These are phyloP conservation scores for Pantherophis guttatus DNA, from an alignment of 2,113 vertebrate genomes.

Conservation along the genomic window DNA sequence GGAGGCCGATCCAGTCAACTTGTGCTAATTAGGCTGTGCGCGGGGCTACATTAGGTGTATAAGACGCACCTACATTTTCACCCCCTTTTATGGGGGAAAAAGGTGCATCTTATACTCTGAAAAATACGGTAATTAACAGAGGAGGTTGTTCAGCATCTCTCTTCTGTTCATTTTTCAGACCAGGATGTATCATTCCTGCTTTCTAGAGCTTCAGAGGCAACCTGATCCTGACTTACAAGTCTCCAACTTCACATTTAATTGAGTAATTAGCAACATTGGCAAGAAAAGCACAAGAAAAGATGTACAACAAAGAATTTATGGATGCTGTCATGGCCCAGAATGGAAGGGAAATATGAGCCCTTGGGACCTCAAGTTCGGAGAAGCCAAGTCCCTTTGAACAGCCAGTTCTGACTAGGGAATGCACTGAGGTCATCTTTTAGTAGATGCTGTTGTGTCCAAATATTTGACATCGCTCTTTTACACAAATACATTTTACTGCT, in stretches of 20 bases:
- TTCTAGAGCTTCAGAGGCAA: neutral
- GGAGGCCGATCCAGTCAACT: too few species aligned
- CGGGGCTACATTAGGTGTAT: too few species aligned
- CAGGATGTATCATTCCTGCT: neutral
- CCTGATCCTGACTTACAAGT: neutral
- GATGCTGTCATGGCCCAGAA: constrained; percentile 21
- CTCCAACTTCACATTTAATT: constrained; percentile 35
- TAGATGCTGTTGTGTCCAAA: neutral
- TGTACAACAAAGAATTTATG: constrained; percentile 36
- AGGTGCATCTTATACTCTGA: too few species aligned
- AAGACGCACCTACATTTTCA: too few species aligned
- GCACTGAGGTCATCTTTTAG: neutral
- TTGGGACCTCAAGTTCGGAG: constrained; percentile 51
- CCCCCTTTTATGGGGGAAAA: too few species aligned
- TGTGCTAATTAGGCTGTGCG: too few species aligned
- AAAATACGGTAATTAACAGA: neutral
- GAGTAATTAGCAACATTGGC: constrained; percentile 35
- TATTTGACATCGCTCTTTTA: constrained; percentile 16
- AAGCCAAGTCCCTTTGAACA: constrained; percentile 39
- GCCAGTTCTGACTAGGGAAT: constrained; percentile 33
- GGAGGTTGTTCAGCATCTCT: neutral
- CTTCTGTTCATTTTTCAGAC: neutral
- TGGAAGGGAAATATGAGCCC: constrained; percentile 52
- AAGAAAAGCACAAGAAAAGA: neutral
- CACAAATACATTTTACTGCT: constrained; percentile 4